Percentiles rank a stretch among this genome's conserved stretches.
Conservation (phyloP, 2,888 invertebrate species). For the Oligia strigilis region DNA sequence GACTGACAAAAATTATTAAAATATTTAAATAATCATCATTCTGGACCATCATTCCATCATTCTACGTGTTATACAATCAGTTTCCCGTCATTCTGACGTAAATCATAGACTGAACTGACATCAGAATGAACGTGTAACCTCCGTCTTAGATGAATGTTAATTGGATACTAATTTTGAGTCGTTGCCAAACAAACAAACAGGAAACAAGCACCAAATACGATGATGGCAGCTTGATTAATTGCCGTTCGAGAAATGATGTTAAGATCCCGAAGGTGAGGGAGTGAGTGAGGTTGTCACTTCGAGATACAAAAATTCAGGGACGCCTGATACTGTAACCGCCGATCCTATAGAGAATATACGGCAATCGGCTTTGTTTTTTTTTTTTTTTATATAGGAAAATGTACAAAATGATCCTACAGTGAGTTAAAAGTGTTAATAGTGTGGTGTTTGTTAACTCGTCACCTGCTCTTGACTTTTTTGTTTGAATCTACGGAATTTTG, state of each 20-base stretch:
- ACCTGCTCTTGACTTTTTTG: conserved; percentile 11
- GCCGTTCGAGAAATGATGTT: background rate
- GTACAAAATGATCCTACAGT: conserved; percentile 19
- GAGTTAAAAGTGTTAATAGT: background rate
- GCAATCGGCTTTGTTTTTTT: background rate
- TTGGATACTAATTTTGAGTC: too few species aligned
- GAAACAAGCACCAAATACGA: too few species aligned
- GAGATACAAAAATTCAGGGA: background rate
- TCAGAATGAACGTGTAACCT: too few species aligned
- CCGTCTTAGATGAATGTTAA: too few species aligned
- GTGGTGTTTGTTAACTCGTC: background rate
- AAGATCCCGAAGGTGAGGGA: too few species aligned
- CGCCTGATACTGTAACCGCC: conserved; percentile 32
- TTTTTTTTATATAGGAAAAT: conserved; percentile 1
- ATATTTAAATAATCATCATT: too few species aligned
- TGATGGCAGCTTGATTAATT: background rate
- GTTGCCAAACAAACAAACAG: too few species aligned
- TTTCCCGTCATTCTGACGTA: too few species aligned
- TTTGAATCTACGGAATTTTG: conserved; percentile 30
- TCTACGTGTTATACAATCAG: too few species aligned
- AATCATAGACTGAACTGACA: too few species aligned
- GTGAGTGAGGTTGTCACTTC: background rate
- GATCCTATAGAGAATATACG: background rate
- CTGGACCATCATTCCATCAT: too few species aligned
- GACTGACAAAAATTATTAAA: too few species aligned